phyloP scores from a whole-genome alignment of 2,113 vertebrate genomes.

The Thryonomys swinderianus region DNA sequence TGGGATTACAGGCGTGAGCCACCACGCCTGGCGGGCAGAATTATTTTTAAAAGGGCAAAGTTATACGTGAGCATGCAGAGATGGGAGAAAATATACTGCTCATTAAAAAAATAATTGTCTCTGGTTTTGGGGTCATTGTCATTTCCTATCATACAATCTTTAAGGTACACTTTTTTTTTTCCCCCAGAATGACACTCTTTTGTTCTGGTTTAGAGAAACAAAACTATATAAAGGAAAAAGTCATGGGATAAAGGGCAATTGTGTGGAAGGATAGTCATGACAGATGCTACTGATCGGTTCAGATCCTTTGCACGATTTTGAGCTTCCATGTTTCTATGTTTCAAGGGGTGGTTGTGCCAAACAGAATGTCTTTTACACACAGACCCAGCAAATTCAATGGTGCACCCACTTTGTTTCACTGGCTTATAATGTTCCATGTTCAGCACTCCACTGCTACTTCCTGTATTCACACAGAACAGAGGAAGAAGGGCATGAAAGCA shows the following conservation, averaged over 20 bases:
- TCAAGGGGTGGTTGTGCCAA: neutral
- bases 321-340: neutral
- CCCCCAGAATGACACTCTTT: neutral
- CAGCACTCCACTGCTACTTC: neutral
- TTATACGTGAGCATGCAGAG: too few species aligned
- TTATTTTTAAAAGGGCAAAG: neutral
- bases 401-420: neutral
- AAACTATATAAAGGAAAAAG: neutral
- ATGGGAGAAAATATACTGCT: neutral
- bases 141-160: neutral
- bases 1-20: too few species aligned
- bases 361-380: neutral
- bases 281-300: neutral
- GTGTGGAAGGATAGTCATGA: neutral
- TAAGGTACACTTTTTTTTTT: neutral
- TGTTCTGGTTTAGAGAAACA: neutral
- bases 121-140: neutral
- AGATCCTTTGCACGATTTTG: neutral
- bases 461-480: neutral
- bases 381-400: accelerated
- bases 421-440: neutral
- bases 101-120: neutral
- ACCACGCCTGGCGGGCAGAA: too few species aligned
- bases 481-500: neutral
- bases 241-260: neutral